Base-by-base conservation (phyloP, 2,113 vertebrate genomes). In the Malurus elegans region DNA sequence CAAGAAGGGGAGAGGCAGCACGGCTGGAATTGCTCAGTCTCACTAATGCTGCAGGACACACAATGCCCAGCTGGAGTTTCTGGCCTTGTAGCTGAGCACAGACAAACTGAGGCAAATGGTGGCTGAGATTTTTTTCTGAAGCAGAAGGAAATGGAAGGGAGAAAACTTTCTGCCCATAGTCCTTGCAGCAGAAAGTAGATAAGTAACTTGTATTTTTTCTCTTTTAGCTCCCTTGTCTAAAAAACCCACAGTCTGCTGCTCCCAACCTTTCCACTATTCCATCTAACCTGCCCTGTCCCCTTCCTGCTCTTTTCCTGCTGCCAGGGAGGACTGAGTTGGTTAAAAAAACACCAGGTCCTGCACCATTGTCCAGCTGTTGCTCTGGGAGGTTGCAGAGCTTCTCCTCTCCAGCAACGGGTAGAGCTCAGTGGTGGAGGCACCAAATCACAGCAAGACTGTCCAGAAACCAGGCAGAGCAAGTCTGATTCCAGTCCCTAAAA, bases 121-220 rank as follows among this genome's bases (percentile, higher is more conserved):
- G 18, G 10, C 60, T 47, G 34, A 45, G 12, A 12, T 42, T 54
- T 88, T 88, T 81, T 75, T 64, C 42, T 47, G 26, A 85, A 79
- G 45, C 20, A 54, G 31, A 91, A 78, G 18, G 24, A 29, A 29
- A 54, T 0, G 0, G 45, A 76, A 42, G 6, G 10, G 5, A 50
- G 5, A 42, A 79, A 58, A 9, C 4, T 57, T 76, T 69, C 38
- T 73, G 42, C 23, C 54, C 10, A 9, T 32, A 10, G 10, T 67
- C 56, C 24, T 62, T 86, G 72, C 21, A 72, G 25, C 9, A 45
- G 10, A 25, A 65, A 92, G 7, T 4, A 64, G 28, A 15, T 61
- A 76, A 72, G 44, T 42, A 3, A 13, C 61, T 34, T 34, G 18
- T 44, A 1, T 4, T 32, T 86, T 50, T 79, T 31, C 15, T 62